phyloP scores from a whole-genome alignment of 2,113 vertebrate species.

The Copsychus sechellarum region DNA sequence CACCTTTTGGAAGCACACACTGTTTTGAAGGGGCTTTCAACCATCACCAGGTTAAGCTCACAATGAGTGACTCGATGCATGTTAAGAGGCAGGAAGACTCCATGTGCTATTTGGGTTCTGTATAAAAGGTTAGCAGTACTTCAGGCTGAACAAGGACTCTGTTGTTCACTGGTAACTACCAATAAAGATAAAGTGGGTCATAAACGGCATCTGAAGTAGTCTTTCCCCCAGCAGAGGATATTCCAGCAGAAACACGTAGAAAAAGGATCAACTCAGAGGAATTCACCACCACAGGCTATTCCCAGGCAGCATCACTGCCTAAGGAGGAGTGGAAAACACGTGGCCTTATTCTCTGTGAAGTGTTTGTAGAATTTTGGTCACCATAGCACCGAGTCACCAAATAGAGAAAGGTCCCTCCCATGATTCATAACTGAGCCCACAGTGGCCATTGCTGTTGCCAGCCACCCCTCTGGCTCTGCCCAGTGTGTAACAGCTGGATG shows the following conservation, averaged over 20 bases:
- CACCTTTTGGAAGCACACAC: not conserved
- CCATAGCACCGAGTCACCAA: not conserved
- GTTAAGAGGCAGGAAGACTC: not conserved
- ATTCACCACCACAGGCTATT: not conserved
- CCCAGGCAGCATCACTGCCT: not conserved
- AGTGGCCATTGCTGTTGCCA: not conserved
- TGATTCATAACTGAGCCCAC: not conserved
- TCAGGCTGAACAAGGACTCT: not conserved
- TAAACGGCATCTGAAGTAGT: not conserved
- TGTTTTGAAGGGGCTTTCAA: not conserved
- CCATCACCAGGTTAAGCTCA: not conserved
- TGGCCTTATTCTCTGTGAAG: not conserved
- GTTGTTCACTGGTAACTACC: not conserved
- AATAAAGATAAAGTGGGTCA: not conserved
- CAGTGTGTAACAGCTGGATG: not conserved
- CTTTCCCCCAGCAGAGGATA: not conserved
- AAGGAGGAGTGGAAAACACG: not conserved
- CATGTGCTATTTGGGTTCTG: not conserved
- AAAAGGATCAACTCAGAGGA: not conserved
- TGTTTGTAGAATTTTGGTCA: conserved; percentile 21
- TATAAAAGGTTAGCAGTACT: not conserved
- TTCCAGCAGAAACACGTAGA: not conserved
- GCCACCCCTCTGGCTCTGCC: not conserved
- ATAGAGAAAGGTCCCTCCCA: not conserved
- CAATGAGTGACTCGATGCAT: not conserved